These are phyloP conservation scores for Cenopis cana DNA, from an alignment of 2,888 invertebrate species.

Conservation along the genomic window DNA sequence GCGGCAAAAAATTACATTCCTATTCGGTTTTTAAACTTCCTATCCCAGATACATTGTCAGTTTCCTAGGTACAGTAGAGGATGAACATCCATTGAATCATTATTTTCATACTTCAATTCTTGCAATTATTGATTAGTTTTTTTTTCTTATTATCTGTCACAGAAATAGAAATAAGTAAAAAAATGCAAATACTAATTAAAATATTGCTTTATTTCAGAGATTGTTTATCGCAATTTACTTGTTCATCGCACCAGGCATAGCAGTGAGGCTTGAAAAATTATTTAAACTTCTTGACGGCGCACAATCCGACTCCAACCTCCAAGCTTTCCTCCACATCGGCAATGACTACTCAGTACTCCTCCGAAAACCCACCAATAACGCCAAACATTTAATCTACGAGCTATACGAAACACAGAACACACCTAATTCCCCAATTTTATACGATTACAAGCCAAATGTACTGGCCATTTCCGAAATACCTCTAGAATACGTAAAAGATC, in stretches of 20 bases:
- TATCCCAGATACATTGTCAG: no score
- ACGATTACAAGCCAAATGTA: constrained; percentile 62
- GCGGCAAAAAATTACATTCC: no score
- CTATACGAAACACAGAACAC: constrained; percentile 71
- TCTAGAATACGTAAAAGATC: constrained; percentile 68
- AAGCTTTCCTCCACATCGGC: constrained; percentile 73
- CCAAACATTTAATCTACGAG: constrained; percentile 68
- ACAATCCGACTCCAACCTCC: constrained; percentile 64
- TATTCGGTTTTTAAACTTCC: no score
- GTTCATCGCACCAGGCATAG: constrained; percentile 49
- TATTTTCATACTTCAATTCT: no score
- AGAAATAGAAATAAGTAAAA: no score
- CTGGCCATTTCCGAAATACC: constrained; percentile 73
- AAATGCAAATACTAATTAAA: neutral
- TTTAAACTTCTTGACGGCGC: constrained; percentile 74
- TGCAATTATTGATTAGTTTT: no score
- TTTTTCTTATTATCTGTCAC: no score
- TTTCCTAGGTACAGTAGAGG: no score
- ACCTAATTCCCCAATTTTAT: constrained; percentile 51
- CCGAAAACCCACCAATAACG: constrained; percentile 65
- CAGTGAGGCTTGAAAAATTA: constrained; percentile 69
- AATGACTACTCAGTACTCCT: constrained; percentile 71
- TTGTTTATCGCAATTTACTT: constrained; percentile 48
- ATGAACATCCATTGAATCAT: no score
- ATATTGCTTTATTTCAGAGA: constrained; percentile 52